These are phyloP conservation scores for Corvus cornix DNA, from an alignment of 2,113 vertebrate species.

Conservation along the genomic window DNA sequence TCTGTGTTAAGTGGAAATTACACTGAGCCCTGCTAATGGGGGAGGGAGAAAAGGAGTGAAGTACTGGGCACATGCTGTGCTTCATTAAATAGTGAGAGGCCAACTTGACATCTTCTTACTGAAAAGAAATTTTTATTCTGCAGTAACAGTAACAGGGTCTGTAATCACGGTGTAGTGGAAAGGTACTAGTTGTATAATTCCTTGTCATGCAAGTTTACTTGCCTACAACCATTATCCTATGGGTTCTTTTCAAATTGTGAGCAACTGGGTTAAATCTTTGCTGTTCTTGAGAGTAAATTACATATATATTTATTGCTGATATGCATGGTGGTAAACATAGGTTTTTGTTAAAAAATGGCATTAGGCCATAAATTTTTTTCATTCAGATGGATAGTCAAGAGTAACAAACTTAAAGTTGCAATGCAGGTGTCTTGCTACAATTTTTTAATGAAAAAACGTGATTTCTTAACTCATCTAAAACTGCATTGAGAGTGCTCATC, in stretches of 20 bases:
- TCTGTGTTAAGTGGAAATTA: conserved; percentile 50
- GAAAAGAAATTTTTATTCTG: conserved; percentile 20
- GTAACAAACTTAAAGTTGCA: not conserved
- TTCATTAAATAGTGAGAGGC: conserved; percentile 49
- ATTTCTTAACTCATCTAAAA: not conserved
- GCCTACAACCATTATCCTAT: not conserved
- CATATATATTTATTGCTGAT: not conserved
- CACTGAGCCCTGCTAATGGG: not conserved
- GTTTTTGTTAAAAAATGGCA: not conserved
- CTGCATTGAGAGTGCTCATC: not conserved
- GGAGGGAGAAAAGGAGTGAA: conserved; percentile 32
- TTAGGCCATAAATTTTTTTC: not conserved
- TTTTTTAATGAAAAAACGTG: not conserved
- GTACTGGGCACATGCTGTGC: conserved; percentile 31
- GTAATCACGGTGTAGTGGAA: not conserved
- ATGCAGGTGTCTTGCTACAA: not conserved
- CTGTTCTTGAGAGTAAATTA: not conserved
- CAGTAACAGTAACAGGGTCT: not conserved
- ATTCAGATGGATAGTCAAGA: not conserved
- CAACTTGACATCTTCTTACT: conserved; percentile 60
- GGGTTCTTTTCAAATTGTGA: not conserved
- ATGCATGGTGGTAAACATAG: not conserved
- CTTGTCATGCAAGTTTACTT: not conserved
- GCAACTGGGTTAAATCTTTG: not conserved
- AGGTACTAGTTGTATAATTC: not conserved